Evolutionary conservation across 2,113 vertebrate species (phyloP).

Genomic region (Leucosticte australis): DNA sequence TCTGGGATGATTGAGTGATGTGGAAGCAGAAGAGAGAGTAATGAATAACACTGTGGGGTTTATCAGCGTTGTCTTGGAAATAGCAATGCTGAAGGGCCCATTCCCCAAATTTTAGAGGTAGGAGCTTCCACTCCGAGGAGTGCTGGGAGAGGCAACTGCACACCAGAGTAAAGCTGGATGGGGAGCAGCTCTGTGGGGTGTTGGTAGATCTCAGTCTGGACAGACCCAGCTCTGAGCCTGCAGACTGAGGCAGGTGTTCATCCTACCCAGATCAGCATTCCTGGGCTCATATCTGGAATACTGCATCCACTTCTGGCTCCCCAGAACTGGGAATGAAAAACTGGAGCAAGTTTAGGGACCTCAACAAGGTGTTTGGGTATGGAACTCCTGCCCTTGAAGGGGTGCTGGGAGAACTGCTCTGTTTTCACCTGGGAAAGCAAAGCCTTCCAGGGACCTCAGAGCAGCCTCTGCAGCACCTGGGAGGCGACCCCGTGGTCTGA

Average conservation of each 20-base stretch:
- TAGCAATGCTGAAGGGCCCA: not conserved
- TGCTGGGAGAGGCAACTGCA: not conserved
- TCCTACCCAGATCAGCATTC: too few species aligned
- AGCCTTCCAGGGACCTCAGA: not conserved
- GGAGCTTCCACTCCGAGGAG: not conserved
- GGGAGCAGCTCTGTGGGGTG: not conserved
- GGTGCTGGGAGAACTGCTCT: not conserved
- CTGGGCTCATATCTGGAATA: not conserved
- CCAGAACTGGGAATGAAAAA: not conserved
- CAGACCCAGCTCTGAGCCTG: not conserved
- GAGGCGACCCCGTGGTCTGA: not conserved
- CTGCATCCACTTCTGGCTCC: not conserved
- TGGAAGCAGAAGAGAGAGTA: conserved; percentile 3
- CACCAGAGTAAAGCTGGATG: not conserved
- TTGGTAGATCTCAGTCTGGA: not conserved
- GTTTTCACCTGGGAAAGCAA: not conserved
- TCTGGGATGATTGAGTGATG: not conserved
- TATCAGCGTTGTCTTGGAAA: not conserved
- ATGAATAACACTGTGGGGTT: not conserved
- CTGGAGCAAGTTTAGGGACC: not conserved
- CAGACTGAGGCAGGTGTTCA: not conserved
- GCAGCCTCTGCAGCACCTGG: not conserved
- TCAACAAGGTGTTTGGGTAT: not conserved
- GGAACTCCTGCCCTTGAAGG: not conserved
- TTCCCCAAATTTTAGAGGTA: not conserved